Conservation (phyloP, 2,113 vertebrate species). For the Telmatochromis brachygnathus region DNA sequence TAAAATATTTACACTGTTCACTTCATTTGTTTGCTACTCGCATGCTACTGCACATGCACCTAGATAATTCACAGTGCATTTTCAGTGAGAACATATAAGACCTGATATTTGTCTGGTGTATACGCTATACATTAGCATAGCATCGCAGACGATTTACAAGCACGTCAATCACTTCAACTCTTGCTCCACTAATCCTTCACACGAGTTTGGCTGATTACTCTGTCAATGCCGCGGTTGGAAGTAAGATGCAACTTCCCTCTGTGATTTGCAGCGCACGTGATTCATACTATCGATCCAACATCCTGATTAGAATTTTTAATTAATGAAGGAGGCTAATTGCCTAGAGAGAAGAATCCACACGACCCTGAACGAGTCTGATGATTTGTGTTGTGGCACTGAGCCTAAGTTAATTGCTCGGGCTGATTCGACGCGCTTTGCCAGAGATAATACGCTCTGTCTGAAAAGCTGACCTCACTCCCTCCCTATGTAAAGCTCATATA, state of each 20-base stretch:
- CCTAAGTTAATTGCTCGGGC: slow-evolving; percentile 59
- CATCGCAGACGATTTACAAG: neutral
- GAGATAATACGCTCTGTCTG: slow-evolving; percentile 53
- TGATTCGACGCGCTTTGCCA: slow-evolving; percentile 54
- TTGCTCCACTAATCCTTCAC: slow-evolving; percentile 32
- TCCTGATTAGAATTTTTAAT: slow-evolving; percentile 73
- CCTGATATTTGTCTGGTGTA: neutral
- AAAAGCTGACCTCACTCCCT: slow-evolving; percentile 48
- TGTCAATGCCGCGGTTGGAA: slow-evolving; percentile 31
- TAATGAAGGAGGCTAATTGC: slow-evolving; percentile 70
- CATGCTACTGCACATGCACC: neutral
- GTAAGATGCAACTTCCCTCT: slow-evolving; percentile 43
- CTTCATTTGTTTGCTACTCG: neutral
- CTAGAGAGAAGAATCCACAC: slow-evolving; percentile 46
- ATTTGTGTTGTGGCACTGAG: slow-evolving; percentile 56
- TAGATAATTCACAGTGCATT: neutral
- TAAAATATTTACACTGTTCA: neutral
- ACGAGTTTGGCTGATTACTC: slow-evolving; percentile 37
- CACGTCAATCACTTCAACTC: neutral
- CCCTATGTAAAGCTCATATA: slow-evolving; percentile 51
- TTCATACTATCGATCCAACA: slow-evolving; percentile 66
- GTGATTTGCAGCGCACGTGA: slow-evolving; percentile 36
- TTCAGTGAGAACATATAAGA: neutral
- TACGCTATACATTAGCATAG: neutral
- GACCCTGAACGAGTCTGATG: slow-evolving; percentile 53